These are phyloP conservation scores for Pachycephus smyrnensis DNA, from an alignment of 2,888 invertebrate species.

Conservation along the genomic window DNA sequence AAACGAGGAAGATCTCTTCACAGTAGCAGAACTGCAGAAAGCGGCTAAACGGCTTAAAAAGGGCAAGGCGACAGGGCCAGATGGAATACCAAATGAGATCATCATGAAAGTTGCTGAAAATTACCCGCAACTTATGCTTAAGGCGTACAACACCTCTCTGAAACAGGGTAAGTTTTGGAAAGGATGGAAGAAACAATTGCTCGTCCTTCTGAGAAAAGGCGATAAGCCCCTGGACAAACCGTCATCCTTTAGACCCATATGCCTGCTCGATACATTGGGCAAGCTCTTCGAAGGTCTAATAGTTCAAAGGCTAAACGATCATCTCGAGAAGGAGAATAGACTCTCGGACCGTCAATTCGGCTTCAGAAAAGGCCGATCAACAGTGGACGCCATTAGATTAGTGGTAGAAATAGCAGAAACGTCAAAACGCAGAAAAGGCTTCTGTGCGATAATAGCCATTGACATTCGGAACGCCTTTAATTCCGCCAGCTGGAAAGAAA, in stretches of 20 bases:
- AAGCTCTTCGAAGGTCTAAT: slow-evolving; percentile 19
- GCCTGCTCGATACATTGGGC: slow-evolving; percentile 19
- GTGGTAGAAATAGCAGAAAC: too few relatives aligned
- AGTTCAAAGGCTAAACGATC: slow-evolving; percentile 12
- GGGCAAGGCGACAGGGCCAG: slow-evolving; percentile 15
- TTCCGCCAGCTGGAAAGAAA: too few relatives aligned
- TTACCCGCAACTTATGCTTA: slow-evolving; percentile 21
- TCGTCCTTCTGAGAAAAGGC: slow-evolving; percentile 26
- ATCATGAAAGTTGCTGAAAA: slow-evolving; percentile 7
- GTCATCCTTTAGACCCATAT: slow-evolving; percentile 24
- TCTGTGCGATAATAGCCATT: too few relatives aligned
- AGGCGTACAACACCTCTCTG: slow-evolving; percentile 22
- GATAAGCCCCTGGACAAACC: slow-evolving; percentile 24
- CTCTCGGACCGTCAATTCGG: slow-evolving; percentile 22
- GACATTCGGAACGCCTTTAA: too few relatives aligned
- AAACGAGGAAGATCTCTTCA: too few relatives aligned
- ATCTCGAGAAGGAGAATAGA: slow-evolving; percentile 14
- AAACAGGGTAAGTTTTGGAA: slow-evolving; percentile 12
- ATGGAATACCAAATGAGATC: slow-evolving; percentile 21
- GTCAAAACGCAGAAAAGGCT: too few relatives aligned
- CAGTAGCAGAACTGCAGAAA: not conserved
- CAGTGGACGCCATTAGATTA: slow-evolving; percentile 27
- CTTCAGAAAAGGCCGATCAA: slow-evolving; percentile 25
- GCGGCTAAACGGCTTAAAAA: not conserved
- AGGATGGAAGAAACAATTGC: slow-evolving; percentile 24